phyloP scores from a whole-genome alignment of 2,797 vertebrate species.

The Melanotaenia trifasciata region DNA sequence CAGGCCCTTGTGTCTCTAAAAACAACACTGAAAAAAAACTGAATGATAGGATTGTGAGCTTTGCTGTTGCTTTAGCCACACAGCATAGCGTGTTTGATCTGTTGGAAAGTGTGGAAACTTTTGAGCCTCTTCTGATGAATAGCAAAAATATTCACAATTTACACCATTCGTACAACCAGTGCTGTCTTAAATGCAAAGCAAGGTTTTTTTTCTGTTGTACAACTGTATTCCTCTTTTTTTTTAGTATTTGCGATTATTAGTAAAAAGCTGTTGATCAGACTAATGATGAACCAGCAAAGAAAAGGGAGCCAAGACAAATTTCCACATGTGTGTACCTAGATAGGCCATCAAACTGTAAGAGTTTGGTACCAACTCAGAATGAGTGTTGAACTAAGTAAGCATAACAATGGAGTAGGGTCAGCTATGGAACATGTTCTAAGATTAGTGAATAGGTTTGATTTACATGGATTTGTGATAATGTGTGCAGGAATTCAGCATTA shows the following conservation, averaged over 20 bases:
- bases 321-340: background rate
- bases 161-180: background rate
- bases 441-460: background rate
- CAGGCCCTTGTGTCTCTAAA: conserved; percentile 37
- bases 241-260: background rate
- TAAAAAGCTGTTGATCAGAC: background rate
- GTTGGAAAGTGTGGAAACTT: conserved; percentile 38
- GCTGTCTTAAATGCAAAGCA: background rate
- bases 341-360: background rate
- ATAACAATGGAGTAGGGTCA: background rate
- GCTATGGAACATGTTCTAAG: background rate
- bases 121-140: conserved; percentile 35
- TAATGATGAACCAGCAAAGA: background rate
- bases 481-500: background rate
- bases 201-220: background rate
- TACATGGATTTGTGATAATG: background rate
- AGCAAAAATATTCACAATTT: conserved; percentile 23
- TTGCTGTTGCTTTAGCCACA: conserved; percentile 18
- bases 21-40: conserved; percentile 17
- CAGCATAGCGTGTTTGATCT: conserved; percentile 18
- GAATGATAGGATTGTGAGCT: conserved; percentile 5
- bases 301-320: background rate
- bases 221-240: background rate
- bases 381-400: background rate
- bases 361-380: background rate